These are phyloP conservation scores for Pollicipes pollicipes DNA, from an alignment of 1,140 invertebrate genomes.

Conservation along the genomic window DNA sequence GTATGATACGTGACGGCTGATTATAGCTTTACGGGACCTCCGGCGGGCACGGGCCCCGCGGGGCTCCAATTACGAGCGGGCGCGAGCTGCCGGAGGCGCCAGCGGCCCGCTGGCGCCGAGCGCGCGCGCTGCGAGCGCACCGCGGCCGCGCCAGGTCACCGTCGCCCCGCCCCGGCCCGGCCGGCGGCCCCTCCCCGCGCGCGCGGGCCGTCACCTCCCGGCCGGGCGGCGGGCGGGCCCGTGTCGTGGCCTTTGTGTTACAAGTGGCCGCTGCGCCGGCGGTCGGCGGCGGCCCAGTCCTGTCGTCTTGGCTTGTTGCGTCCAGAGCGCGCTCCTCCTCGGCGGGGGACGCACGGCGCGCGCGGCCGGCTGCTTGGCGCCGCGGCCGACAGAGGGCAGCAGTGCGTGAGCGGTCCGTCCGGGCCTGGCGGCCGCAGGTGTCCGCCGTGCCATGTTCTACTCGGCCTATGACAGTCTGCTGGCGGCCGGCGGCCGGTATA, in stretches of 20 bases:
- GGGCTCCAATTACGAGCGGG: not conserved
- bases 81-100: not conserved
- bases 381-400: not conserved
- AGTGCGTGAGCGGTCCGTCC: not conserved
- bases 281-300: not conserved
- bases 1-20: not conserved
- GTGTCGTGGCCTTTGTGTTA: not conserved
- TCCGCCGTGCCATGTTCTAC: not conserved
- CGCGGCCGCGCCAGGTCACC: too few relatives aligned
- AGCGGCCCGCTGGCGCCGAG: too few relatives aligned
- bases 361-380: too few relatives aligned
- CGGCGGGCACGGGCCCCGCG: too few relatives aligned
- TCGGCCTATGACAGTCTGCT: not conserved
- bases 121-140: too few relatives aligned
- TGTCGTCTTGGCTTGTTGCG: not conserved
- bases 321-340: not conserved
- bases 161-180: too few relatives aligned
- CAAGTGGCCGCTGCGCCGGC: slow-evolving; percentile 1
- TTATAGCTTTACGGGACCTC: not conserved
- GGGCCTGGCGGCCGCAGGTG: too few relatives aligned
- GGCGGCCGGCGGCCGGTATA: not conserved
- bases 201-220: not conserved
- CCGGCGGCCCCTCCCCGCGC: too few relatives aligned
- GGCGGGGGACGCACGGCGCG: not conserved
- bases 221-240: too few relatives aligned